Conservation (phyloP, 2,113 vertebrate species). For the Leiothrix lutea region DNA sequence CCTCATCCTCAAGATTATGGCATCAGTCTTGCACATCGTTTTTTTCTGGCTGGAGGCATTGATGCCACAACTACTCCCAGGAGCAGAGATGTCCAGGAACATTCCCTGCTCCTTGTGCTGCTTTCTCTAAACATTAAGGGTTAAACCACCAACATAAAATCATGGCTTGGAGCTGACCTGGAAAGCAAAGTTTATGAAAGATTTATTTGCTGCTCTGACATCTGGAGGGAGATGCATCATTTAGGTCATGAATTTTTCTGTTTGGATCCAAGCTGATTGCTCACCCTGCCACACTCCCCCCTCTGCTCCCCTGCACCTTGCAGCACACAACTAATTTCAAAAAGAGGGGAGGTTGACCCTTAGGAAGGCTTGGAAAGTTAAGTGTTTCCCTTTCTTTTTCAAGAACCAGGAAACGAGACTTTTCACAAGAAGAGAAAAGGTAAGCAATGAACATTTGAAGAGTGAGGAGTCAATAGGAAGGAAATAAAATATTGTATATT, state of each 20-base stretch:
- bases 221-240: constrained; percentile 18
- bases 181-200: constrained; percentile 42
- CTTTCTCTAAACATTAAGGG: background rate
- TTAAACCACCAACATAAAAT: background rate
- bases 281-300: background rate
- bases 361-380: background rate
- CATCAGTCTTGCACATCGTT: background rate
- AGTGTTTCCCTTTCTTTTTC: background rate
- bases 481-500: background rate
- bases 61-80: accelerated
- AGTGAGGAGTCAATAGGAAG: background rate
- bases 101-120: accelerated
- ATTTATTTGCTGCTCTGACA: constrained; percentile 25
- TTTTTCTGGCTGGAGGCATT: background rate
- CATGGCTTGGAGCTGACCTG: background rate
- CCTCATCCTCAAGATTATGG: background rate
- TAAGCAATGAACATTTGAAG: background rate
- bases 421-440: background rate
- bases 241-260: constrained; percentile 29
- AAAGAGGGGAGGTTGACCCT: background rate
- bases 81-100: background rate
- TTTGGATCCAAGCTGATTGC: background rate
- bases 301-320: background rate
- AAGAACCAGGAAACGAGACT: background rate
- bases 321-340: background rate